Evolutionary conservation across 2,888 invertebrate genomes (phyloP), one percentile per base, ranked within the genome.

Genomic region (Latrodectus hesperus): DNA sequence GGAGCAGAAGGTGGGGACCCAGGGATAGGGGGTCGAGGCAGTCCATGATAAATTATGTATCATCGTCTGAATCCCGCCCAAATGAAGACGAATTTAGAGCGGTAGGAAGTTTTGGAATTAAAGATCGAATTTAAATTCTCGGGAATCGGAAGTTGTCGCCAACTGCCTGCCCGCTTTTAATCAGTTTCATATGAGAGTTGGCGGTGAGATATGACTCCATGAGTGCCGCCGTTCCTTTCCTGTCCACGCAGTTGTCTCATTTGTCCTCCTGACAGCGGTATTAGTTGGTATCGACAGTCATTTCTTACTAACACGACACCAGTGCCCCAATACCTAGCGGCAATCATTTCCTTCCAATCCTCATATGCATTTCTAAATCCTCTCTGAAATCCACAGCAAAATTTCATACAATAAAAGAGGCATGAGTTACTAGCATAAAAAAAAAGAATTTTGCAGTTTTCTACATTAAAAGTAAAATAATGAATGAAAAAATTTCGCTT

Each of bases 31-130:
- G 49, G 67, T 65, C n/a, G 71, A 38, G 12, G 53, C 64, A 38
- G 55, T 49, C 26, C 78, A 73, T 87, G 86, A 87, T 87, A 81
- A 81, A 87, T 81, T 87, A 87, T 87, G 86, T 87, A 87, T 87
- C 86, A 87, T 87, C 86, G 75, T 55, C 82, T 51, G 72, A 72
- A 76, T 73, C 85, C 75, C 85, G 81, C 86, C 77, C 81, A 87
- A 87, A 87, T 87, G 81, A 87, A 87, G 86, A 87, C 86, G 76
- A 87, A 87, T 87, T 77, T 77, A 51, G 75, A 53, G 71, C 81
- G 67, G 81, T 67, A 75, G 81, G 81, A 80, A 80, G 79, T 80
- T 75, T 74, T 53, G 74, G 81, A 81, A 77, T 77, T 81, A 77
- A 81, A 82, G 80, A 67, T 76, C 85, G 80, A 86, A 86, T 86